Evolutionary conservation across 2,888 invertebrate genomes (phyloP), one percentile per base, ranked within the genome.

Genomic region (Cryptosula pallasiana): DNA sequence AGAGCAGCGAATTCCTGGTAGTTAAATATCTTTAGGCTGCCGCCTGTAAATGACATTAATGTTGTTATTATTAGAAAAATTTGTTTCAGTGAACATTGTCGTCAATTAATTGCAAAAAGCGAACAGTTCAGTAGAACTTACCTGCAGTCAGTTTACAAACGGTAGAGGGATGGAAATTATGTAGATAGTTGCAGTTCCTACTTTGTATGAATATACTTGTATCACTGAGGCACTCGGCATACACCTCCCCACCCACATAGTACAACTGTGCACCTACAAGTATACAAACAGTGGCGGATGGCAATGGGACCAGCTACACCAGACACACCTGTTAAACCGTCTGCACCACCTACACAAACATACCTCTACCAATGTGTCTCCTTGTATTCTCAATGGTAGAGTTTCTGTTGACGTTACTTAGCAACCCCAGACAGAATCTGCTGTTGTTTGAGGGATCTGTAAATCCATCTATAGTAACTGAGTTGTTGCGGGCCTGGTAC

Each of bases 341-440:
- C n/a, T n/a, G n/a, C n/a, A n/a, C n/a, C n/a, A n/a, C n/a, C n/a
- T 55, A 23, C 9, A 55, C n/a, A 73, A 32, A 55, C 77, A 74
- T 77, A 79, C 96, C 98, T 87, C 93, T 94, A 72, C 98, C 98
- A 87, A 99, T 99, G 85, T 98, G 98, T 78, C 96, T 89, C 79
- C 99, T 89, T 23, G 98, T 98, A 82, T 97, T 98, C 86, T 99
- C 99, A 80, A 99, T 97, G 16, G 97, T 97, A 20, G 95, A 94
- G 86, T 98, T 99, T 75, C 99, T 89, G 87, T 99, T 99, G 69
- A 99, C 98, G 84, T 99, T 99, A 75, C 97, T 96, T 76, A 99
- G 87, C 80, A 97, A 93, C 0, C 99, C 99, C 63, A 99, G 89
- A 81, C 98, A 99, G 86, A 99, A 99, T 71, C 99, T 89, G 73